phyloP scores from a whole-genome alignment of 2,888 invertebrate species.

The Cepaea hortensis region DNA sequence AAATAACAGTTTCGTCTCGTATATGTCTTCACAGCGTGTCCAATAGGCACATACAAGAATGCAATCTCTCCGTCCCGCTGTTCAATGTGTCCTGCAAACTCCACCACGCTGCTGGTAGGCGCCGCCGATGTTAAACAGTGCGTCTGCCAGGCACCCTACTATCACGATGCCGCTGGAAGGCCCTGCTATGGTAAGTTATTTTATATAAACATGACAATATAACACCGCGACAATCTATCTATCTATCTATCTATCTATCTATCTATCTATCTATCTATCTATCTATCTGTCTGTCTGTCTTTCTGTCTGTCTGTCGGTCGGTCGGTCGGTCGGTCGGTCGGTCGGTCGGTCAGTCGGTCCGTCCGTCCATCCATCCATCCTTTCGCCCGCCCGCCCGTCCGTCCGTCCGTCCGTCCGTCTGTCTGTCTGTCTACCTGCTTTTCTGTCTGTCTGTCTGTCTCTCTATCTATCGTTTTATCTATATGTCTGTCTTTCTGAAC shows the following conservation, averaged over 20 bases:
- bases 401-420: too few relatives aligned
- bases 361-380: too few relatives aligned
- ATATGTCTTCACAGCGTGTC: slow-evolving; percentile 49
- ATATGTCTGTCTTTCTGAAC: too few relatives aligned
- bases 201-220: neutral
- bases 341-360: too few relatives aligned
- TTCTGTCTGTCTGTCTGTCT: too few relatives aligned
- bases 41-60: slow-evolving; percentile 57
- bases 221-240: neutral
- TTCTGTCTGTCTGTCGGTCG: too few relatives aligned
- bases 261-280: neutral
- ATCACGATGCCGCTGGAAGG: slow-evolving; percentile 38
- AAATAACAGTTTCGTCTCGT: too few relatives aligned
- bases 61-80: slow-evolving; percentile 53
- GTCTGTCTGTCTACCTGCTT: too few relatives aligned
- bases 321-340: too few relatives aligned
- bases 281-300: too few relatives aligned
- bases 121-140: slow-evolving; percentile 52
- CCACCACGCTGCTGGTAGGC: slow-evolving; percentile 55
- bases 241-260: neutral
- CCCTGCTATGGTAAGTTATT: slow-evolving; percentile 47
- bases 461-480: too few relatives aligned
- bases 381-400: too few relatives aligned
- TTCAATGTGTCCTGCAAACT: slow-evolving; percentile 57
- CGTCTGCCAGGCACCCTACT: slow-evolving; percentile 51